A percentile compares a stretch with the other conserved stretches of the same genome.
These are phyloP conservation scores for Neodiprion fabricii DNA, from an alignment of 1,140 invertebrate genomes.

Conservation along the genomic window DNA sequence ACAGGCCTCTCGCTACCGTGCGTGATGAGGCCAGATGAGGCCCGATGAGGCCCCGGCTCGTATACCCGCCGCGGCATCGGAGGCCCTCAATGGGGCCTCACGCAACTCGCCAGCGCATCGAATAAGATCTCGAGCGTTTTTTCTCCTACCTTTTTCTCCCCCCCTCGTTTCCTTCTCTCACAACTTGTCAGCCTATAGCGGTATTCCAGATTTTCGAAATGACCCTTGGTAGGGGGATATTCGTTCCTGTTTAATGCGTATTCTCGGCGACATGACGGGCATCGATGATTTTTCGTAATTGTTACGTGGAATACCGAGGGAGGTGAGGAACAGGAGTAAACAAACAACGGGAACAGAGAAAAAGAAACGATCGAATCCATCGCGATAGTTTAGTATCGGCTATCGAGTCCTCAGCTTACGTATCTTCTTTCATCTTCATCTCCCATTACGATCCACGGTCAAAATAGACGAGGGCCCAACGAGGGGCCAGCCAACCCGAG, in stretches of 20 bases:
- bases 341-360: no score
- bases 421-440: conserved; percentile 6
- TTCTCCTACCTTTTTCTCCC: not conserved
- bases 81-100: not conserved
- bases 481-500: not conserved
- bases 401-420: not conserved
- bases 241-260: no score
- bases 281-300: no score
- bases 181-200: no score
- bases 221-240: no score
- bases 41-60: conserved; percentile 5
- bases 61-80: conserved; percentile 1
- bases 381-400: not conserved
- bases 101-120: conserved; percentile 6
- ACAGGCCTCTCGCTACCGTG: conserved; percentile 52
- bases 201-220: no score
- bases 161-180: no score
- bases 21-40: conserved; percentile 41
- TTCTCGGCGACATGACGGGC: no score
- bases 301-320: no score
- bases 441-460: conserved; percentile 1
- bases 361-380: not conserved
- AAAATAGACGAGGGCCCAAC: not conserved
- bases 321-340: no score
- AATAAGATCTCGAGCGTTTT: conserved; percentile 2